Evolutionary conservation across 2,113 vertebrate genomes (phyloP).

Genomic region (Onychostruthus taczanowskii): DNA sequence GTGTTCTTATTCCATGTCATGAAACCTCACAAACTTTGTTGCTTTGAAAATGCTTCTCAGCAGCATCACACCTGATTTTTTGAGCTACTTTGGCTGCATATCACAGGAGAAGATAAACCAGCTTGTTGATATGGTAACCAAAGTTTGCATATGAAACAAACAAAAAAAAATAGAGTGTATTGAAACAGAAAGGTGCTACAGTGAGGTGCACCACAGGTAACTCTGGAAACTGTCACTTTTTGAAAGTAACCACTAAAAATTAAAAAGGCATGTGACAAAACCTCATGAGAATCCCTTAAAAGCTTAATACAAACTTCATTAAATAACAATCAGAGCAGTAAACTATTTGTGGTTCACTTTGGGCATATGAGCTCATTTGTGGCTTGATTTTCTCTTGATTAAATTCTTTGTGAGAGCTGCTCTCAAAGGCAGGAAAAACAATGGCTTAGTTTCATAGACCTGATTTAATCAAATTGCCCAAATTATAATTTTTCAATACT

Average conservation of each 20-base stretch:
- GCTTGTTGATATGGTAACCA: neutral
- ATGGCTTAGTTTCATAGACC: neutral
- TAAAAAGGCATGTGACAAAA: neutral
- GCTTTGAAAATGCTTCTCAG: neutral
- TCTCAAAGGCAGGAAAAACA: neutral
- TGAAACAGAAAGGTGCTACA: neutral
- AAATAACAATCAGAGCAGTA: neutral
- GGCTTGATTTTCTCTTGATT: conserved; percentile 3
- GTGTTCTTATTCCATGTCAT: neutral
- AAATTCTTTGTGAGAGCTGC: neutral
- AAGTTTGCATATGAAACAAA: neutral
- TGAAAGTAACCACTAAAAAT: neutral
- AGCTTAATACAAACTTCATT: conserved; percentile 1
- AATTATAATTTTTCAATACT: neutral
- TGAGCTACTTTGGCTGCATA: neutral
- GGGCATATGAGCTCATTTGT: neutral
- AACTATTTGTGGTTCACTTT: neutral
- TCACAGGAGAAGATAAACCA: neutral
- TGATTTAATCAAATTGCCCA: neutral
- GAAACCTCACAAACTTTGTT: neutral
- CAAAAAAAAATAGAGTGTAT: too few species aligned
- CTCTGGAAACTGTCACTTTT: neutral
- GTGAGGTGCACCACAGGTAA: rapidly evolving
- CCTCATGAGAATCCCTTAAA: neutral
- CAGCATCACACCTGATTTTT: neutral